Percentiles rank a stretch among this genome's conserved stretches.
phyloP scores from a whole-genome alignment of 2,113 vertebrate genomes.

The Oophaga pumilio region DNA sequence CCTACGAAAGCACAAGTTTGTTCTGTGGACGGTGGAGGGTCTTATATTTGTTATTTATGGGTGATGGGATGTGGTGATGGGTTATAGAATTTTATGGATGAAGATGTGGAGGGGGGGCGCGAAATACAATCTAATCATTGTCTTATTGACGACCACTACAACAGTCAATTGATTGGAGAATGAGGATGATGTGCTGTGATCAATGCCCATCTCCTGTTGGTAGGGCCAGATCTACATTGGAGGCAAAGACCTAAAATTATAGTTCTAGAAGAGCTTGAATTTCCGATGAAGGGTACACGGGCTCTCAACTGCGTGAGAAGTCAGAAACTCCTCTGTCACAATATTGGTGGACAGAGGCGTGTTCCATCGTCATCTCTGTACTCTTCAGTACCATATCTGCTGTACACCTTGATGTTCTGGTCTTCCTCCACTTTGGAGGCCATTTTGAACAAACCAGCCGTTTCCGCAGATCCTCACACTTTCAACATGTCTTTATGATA shows the following conservation, averaged over 20 bases:
- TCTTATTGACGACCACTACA: neutral
- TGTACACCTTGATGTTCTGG: neutral
- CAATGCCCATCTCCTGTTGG: neutral
- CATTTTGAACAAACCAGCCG: neutral
- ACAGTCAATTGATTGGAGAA: neutral
- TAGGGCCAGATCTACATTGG: neutral
- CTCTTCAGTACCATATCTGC: neutral
- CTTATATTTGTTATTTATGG: constrained; percentile 50
- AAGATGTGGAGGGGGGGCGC: constrained; percentile 1
- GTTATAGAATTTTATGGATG: neutral
- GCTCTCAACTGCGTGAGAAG: neutral
- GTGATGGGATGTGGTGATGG: neutral
- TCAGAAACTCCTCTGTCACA: neutral
- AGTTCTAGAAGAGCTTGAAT: neutral
- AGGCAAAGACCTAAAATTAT: neutral
- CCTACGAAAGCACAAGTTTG: constrained; percentile 10
- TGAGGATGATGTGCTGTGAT: neutral
- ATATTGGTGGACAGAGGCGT: neutral
- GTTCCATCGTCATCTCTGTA: neutral
- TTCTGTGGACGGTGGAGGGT: neutral
- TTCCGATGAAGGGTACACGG: neutral
- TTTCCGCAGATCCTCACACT: neutral
- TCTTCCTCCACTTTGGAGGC: neutral
- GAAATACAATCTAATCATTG: constrained; percentile 34
- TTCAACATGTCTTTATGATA: neutral